Conservation (phyloP, 2,888 invertebrate genomes). For the Plagodis dolabraria region DNA sequence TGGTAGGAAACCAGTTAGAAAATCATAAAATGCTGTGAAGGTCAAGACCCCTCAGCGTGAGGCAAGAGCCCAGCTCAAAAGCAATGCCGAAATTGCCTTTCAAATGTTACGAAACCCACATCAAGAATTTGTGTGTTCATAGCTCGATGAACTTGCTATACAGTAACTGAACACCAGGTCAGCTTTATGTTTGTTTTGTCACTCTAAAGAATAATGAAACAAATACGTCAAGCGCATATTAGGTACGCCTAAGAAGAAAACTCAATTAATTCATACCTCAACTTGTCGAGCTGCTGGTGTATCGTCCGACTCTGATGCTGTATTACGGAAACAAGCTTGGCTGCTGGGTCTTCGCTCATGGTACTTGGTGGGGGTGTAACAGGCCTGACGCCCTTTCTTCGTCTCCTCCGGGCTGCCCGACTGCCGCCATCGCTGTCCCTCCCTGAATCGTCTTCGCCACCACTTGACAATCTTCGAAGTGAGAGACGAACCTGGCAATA, state of each 20-base stretch:
- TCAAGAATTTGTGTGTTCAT: too few relatives aligned
- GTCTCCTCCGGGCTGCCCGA: constrained; percentile 59
- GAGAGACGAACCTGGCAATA: constrained; percentile 70
- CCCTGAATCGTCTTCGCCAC: constrained; percentile 80
- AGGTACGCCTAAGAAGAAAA: background rate
- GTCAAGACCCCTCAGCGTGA: too few relatives aligned
- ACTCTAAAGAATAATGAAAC: too few relatives aligned
- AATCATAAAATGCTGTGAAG: too few relatives aligned
- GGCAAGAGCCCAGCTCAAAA: too few relatives aligned
- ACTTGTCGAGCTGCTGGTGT: constrained; percentile 78
- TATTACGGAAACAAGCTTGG: constrained; percentile 75
- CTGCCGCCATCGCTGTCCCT: constrained; percentile 77
- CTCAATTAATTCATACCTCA: constrained; percentile 56
- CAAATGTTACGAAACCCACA: too few relatives aligned
- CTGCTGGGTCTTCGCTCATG: constrained; percentile 70
- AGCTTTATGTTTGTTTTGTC: background rate
- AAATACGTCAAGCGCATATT: background rate
- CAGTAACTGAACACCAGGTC: too few relatives aligned
- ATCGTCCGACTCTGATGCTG: constrained; percentile 79
- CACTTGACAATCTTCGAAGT: constrained; percentile 75
- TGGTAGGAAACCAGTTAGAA: too few relatives aligned
- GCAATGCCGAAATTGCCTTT: too few relatives aligned
- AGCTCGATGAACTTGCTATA: too few relatives aligned
- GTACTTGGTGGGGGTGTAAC: constrained; percentile 69
- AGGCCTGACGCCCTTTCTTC: constrained; percentile 58